These are phyloP conservation scores for Rhynchophorus ferrugineus DNA, from an alignment of 1,140 invertebrate genomes.

Conservation along the genomic window DNA sequence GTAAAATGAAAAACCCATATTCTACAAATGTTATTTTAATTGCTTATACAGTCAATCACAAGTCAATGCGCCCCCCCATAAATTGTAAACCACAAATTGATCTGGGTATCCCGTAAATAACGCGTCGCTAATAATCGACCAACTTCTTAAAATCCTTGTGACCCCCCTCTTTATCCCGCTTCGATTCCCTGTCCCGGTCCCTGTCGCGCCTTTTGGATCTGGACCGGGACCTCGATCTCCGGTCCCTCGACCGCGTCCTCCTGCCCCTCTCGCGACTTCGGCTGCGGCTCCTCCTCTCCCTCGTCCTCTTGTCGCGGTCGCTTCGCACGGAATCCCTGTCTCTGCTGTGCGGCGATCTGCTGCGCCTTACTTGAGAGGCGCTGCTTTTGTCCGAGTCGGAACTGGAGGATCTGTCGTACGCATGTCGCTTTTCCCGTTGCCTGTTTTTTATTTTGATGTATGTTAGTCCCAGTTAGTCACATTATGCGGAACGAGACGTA, in stretches of 20 bases:
- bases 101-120: no score
- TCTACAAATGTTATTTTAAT: no score
- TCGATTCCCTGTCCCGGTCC: conserved; percentile 24
- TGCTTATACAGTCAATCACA: no score
- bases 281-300: conserved; percentile 17
- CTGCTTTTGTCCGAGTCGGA: conserved; percentile 28
- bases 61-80: no score
- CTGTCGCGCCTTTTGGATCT: conserved; percentile 25
- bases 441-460: conserved; percentile 23
- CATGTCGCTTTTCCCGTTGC: conserved; percentile 39
- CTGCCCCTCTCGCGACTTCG: conserved; percentile 15
- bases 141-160: conserved; percentile 12
- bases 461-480: no score
- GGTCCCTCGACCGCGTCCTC: conserved; percentile 10
- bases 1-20: no score
- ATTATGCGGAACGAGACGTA: conserved; percentile 9
- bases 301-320: conserved; percentile 13
- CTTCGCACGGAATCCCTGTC: conserved; percentile 14
- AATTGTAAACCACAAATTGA: no score
- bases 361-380: conserved; percentile 17
- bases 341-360: conserved; percentile 11
- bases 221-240: conserved; percentile 13
- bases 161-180: conserved; percentile 8
- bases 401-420: conserved; percentile 35
- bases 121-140: conserved; percentile 19